phyloP scores from a whole-genome alignment of 2,888 invertebrate genomes.

The Cheilosia pagana region DNA sequence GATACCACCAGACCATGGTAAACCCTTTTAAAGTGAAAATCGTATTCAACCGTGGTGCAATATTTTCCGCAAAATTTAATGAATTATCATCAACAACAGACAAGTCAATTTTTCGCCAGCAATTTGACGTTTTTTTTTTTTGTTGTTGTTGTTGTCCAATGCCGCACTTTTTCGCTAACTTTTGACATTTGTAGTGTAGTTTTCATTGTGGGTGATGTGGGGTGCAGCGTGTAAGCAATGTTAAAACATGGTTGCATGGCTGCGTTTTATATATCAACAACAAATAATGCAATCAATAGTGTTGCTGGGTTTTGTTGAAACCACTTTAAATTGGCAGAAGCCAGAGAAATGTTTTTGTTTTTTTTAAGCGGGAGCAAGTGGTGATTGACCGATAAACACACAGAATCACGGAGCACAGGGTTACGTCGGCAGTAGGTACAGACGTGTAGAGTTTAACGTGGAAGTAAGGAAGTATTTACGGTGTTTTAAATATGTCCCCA shows the following conservation, averaged over 20 bases:
- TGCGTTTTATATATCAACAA: slow-evolving; percentile 68
- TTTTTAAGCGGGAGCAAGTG: slow-evolving; percentile 40
- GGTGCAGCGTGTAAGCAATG: background rate
- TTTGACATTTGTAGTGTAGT: slow-evolving; percentile 55
- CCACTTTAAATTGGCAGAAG: slow-evolving; percentile 42
- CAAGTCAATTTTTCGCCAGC: slow-evolving; percentile 68
- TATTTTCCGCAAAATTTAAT: slow-evolving; percentile 73
- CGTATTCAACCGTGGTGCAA: slow-evolving; percentile 65
- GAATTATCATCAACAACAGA: slow-evolving; percentile 73
- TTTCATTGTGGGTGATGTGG: slow-evolving; percentile 33
- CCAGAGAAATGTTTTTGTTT: background rate
- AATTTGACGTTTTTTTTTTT: slow-evolving; percentile 31
- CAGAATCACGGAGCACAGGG: background rate
- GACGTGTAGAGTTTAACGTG: slow-evolving; percentile 24
- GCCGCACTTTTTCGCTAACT: slow-evolving; percentile 62
- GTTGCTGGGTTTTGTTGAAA: slow-evolving; percentile 26
- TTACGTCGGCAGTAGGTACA: slow-evolving; percentile 30
- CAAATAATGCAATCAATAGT: slow-evolving; percentile 63
- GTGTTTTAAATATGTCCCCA: slow-evolving; percentile 59
- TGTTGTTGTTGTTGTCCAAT: background rate
- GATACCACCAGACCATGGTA: slow-evolving; percentile 34
- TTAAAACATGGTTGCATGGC: slow-evolving; percentile 41
- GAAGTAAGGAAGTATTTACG: slow-evolving; percentile 60
- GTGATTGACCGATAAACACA: slow-evolving; percentile 72
- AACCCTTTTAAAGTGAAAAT: slow-evolving; percentile 61